A percentile compares a stretch with the other conserved stretches of the same genome.
phyloP scores from a whole-genome alignment of 2,113 vertebrate genomes.

The Channa maculata region DNA sequence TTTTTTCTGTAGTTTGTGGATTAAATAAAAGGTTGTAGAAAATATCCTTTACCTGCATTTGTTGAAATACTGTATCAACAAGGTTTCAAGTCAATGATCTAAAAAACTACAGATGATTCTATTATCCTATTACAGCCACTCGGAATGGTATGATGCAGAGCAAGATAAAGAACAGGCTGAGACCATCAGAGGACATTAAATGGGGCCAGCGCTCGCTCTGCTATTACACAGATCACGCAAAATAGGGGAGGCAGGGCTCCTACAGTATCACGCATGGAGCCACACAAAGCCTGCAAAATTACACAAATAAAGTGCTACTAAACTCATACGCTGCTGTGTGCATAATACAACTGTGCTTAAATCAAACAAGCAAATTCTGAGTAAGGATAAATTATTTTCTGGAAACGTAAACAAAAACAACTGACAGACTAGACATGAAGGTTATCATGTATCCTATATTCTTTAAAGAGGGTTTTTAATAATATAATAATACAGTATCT shows the following conservation, averaged over 20 bases:
- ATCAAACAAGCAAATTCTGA: conserved; percentile 68
- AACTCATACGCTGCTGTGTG: conserved; percentile 65
- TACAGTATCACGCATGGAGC: conserved; percentile 45
- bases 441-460: background rate
- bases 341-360: conserved; percentile 34
- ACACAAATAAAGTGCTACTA: conserved; percentile 75
- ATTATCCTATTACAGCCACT: conserved; percentile 80
- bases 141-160: conserved; percentile 65
- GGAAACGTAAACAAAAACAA: conserved; percentile 73
- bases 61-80: conserved; percentile 70
- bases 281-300: conserved; percentile 63
- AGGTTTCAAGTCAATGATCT: conserved; percentile 69
- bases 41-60: conserved; percentile 56
- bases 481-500: conserved; percentile 36
- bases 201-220: conserved; percentile 47
- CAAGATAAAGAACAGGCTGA: conserved; percentile 72
- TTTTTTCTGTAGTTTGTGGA: conserved; percentile 12
- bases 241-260: conserved; percentile 30
- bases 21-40: conserved; percentile 27
- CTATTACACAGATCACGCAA: conserved; percentile 56
- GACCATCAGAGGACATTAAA: conserved; percentile 79
- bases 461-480: conserved; percentile 31
- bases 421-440: conserved; percentile 9
- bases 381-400: conserved; percentile 51
- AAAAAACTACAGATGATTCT: conserved; percentile 79